Base-by-base conservation (phyloP, 2,888 invertebrate species). In the Suillia variegata region DNA sequence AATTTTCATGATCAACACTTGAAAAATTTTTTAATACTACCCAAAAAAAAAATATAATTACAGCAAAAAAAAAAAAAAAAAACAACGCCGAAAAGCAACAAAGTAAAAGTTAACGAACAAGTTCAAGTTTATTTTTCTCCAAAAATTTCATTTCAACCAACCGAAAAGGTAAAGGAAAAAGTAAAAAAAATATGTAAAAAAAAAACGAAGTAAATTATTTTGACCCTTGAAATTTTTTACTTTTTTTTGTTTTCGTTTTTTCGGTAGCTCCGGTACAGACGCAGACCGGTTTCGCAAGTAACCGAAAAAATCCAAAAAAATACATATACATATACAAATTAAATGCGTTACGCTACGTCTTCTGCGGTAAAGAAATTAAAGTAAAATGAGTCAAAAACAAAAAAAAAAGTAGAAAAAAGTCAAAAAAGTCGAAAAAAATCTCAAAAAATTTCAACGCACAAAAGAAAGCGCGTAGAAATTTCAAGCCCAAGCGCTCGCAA, bases 101-200 rank as follows among this genome's bases (percentile, higher is more conserved):
- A 58, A 63, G 60, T 62, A 62, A 61, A 63, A 62, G 58, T 56
- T 53, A 62, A 57, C 57, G 20, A 62, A 63, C 67, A 67, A 67
- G 66, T 67, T 67, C 67, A 67, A 67, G 67, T 67, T 67, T 67
- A 67, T 66, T 64, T 66, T 66, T 53, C 53, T 56, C 53, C 50
- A 45, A 50, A 2, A 53, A 34, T 21, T 51, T 20, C 42, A 50
- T 59, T 13, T 54, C 48, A 47, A 31, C 24, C 21, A 56, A 56
- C 12, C 20, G n/a, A 34, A 42, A 31, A 20, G 45, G 52, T 49
- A 38, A 57, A 42, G 53, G n/a, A n/a, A 34, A 49, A 54, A 51
- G 18, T 31, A 42, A 61, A 57, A 13, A 13, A 31, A 58, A 59
- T 56, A 58, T 31, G 48, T 56, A 63, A 56, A 34, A 49, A 10